phyloP scores from a whole-genome alignment of 2,113 vertebrate species.

The Catharus bicknelli region DNA sequence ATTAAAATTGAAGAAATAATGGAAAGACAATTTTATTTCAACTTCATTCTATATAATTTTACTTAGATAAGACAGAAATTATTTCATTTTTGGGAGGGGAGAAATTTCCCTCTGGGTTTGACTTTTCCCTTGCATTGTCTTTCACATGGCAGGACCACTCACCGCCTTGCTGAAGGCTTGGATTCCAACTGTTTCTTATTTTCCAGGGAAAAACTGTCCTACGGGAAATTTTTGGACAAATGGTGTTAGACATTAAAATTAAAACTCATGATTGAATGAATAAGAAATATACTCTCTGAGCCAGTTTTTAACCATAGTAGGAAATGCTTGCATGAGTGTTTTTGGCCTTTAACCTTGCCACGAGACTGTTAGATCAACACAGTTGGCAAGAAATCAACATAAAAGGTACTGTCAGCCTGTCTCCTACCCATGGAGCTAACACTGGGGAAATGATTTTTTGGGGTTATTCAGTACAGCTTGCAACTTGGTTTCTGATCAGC shows the following conservation, averaged over 20 bases:
- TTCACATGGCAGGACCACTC: not conserved
- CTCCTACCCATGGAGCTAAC: not conserved
- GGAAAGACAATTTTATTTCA: not conserved
- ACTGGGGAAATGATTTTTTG: not conserved
- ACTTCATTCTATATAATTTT: not conserved
- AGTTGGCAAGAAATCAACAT: not conserved
- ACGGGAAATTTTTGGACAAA: not conserved
- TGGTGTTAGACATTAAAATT: not conserved
- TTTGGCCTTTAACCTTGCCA: not conserved
- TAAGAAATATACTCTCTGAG: not conserved
- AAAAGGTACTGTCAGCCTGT: not conserved
- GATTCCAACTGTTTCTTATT: not conserved
- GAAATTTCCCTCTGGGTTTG: not conserved
- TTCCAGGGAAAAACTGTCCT: not conserved
- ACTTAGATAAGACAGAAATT: not conserved
- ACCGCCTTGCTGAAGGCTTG: not conserved
- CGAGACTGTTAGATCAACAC: not conserved
- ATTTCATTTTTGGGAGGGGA: not conserved
- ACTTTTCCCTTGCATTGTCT: not conserved
- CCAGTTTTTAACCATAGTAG: fast-evolving
- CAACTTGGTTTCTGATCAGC: not conserved
- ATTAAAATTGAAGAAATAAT: not conserved
- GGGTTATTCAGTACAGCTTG: not conserved
- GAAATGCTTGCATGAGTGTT: not conserved
- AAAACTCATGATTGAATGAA: not conserved